Conservation (phyloP, 2,797 vertebrate species). For the Nannoperca australis region DNA sequence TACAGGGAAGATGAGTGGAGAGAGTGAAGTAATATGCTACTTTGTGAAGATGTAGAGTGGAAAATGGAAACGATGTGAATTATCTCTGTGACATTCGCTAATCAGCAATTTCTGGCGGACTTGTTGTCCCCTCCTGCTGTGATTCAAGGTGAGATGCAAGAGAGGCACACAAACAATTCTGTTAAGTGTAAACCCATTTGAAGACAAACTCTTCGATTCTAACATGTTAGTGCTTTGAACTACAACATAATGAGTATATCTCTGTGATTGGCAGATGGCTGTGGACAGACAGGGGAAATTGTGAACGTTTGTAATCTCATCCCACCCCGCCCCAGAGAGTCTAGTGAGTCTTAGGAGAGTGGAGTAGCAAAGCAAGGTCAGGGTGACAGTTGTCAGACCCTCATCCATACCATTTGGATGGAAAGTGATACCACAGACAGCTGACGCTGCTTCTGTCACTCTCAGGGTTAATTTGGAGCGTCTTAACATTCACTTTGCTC, state of each 20-base stretch:
- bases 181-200: constrained; percentile 33
- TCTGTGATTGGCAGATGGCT: constrained; percentile 53
- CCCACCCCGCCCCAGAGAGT: constrained; percentile 56
- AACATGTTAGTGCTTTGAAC: constrained; percentile 18
- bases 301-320: constrained; percentile 68
- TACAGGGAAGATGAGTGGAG: neutral
- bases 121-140: constrained; percentile 34
- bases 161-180: constrained; percentile 1
- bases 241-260: neutral
- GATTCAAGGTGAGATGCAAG: constrained; percentile 53
- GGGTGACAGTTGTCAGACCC: constrained; percentile 81
- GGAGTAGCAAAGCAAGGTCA: constrained; percentile 76
- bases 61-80: constrained; percentile 33
- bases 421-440: constrained; percentile 85
- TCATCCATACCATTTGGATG: constrained; percentile 79
- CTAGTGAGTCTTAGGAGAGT: constrained; percentile 67
- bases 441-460: constrained; percentile 81
- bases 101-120: constrained; percentile 48
- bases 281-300: constrained; percentile 55
- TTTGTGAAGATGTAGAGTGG: constrained; percentile 24
- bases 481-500: constrained; percentile 81
- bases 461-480: constrained; percentile 80
- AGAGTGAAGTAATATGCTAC: constrained; percentile 3
- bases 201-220: constrained; percentile 38
- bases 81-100: constrained; percentile 52